These are phyloP conservation scores for Gnatocerus cornutus DNA, from an alignment of 2,888 invertebrate genomes.

Conservation along the genomic window DNA sequence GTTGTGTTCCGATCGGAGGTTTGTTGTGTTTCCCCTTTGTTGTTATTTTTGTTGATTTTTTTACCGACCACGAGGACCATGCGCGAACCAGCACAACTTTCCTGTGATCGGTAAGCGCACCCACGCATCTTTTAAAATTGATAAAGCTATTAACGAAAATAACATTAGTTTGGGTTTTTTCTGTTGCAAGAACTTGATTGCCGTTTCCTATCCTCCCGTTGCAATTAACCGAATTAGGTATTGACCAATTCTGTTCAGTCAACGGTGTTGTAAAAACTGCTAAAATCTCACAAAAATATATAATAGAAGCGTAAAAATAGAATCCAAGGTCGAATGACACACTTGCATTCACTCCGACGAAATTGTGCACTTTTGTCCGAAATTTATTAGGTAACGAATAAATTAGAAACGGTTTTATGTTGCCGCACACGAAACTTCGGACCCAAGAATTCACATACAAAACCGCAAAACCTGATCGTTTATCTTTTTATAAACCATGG, in stretches of 20 bases:
- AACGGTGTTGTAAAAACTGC: conserved; percentile 14
- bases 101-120: conserved; percentile 34
- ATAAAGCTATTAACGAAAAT: conserved; percentile 12
- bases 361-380: conserved; percentile 41
- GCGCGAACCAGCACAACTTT: conserved; percentile 12
- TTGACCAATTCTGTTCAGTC: conserved; percentile 1
- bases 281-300: conserved; percentile 40
- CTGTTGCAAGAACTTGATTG: background rate
- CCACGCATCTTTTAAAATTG: conserved; percentile 24
- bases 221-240: conserved; percentile 3
- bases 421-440: conserved; percentile 8
- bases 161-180: conserved; percentile 1
- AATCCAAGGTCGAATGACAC: conserved; percentile 46
- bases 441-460: background rate
- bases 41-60: conserved; percentile 21
- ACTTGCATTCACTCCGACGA: conserved; percentile 37
- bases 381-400: conserved; percentile 34
- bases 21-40: conserved; percentile 30
- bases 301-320: conserved; percentile 43
- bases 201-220: background rate
- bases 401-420: conserved; percentile 16
- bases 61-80: conserved; percentile 20
- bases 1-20: conserved; percentile 17
- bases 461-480: conserved; percentile 10
- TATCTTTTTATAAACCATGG: conserved; percentile 6